A percentile compares a stretch with the other conserved stretches of the same genome.
These are phyloP conservation scores for Stictonetta naevosa DNA, from an alignment of 2,113 vertebrate genomes.

Conservation along the genomic window DNA sequence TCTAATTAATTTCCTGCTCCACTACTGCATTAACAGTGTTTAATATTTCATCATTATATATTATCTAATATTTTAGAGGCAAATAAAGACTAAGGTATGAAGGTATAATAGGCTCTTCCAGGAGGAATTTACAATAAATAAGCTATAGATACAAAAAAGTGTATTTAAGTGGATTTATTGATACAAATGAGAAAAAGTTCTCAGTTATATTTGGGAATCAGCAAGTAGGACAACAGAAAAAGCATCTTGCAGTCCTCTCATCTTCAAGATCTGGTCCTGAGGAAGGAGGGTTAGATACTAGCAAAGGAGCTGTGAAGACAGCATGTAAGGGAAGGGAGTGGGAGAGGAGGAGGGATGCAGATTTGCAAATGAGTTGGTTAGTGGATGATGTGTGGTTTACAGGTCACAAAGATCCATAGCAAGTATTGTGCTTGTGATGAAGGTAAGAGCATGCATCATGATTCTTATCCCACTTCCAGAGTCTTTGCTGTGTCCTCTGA, in stretches of 20 bases:
- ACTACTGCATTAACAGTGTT: background rate
- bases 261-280: background rate
- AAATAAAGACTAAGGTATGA: background rate
- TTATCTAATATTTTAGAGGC: background rate
- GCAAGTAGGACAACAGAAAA: background rate
- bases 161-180: background rate
- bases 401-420: background rate
- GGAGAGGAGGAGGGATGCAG: background rate
- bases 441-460: background rate
- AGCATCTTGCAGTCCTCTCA: background rate
- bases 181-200: background rate
- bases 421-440: background rate
- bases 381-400: background rate
- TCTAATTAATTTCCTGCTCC: constrained; percentile 10
- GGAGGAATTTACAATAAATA: background rate
- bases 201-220: background rate
- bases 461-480: accelerated
- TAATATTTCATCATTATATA: background rate
- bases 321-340: no score
- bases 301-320: background rate
- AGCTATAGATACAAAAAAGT: background rate
- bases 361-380: background rate
- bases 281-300: background rate
- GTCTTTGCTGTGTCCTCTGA: background rate
- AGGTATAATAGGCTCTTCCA: background rate